phyloP scores from a whole-genome alignment of 1,140 invertebrate genomes.

The Caenorhabditis inopinata region DNA sequence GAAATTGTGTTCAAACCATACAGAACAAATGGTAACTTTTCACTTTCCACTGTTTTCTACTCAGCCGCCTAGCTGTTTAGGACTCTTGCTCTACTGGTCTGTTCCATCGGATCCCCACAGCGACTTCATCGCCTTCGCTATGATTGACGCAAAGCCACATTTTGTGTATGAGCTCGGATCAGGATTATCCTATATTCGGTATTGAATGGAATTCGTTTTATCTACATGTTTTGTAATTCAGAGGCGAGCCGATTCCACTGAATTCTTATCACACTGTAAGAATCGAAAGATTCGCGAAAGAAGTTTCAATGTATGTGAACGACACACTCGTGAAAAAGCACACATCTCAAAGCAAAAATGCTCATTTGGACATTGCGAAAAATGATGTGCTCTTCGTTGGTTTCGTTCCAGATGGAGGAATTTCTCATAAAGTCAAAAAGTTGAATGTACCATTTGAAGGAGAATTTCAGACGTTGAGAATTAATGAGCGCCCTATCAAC shows the following conservation, averaged over 20 bases:
- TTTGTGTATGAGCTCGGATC: conserved; percentile 46
- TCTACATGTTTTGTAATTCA: not conserved
- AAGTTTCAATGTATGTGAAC: conserved; percentile 30
- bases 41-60: not conserved
- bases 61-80: not conserved
- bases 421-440: conserved; percentile 26
- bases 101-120: conserved; percentile 3
- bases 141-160: conserved; percentile 36
- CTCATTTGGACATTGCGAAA: conserved; percentile 28
- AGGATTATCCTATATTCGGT: conserved; percentile 42
- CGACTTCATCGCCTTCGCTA: conserved; percentile 38
- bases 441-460: conserved; percentile 20
- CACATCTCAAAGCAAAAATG: conserved; percentile 33
- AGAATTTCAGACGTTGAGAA: not conserved
- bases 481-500: conserved; percentile 27
- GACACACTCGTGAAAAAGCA: not conserved
- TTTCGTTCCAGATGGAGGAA: not conserved
- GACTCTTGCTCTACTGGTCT: conserved; percentile 2
- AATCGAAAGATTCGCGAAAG: conserved; percentile 9
- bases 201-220: too few species aligned
- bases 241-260: conserved; percentile 8
- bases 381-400: conserved; percentile 13
- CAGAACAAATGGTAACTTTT: conserved; percentile 18
- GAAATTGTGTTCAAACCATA: conserved; percentile 29
- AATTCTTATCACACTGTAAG: conserved; percentile 35